phyloP scores from a whole-genome alignment of 2,113 vertebrate genomes.

The Pseudolaguvia tuberculata region DNA sequence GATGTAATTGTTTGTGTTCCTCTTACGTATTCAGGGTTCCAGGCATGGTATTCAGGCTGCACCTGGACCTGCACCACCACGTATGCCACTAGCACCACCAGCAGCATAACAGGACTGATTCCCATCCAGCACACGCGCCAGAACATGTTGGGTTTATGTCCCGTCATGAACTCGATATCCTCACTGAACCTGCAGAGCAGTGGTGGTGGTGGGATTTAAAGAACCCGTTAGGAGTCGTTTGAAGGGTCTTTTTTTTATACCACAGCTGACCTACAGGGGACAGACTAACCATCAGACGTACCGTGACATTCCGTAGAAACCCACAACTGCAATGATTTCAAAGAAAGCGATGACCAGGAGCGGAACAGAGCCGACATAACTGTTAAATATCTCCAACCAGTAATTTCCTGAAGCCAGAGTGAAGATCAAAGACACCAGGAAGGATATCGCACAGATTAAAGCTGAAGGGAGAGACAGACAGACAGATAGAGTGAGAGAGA shows the following conservation, averaged over 20 bases:
- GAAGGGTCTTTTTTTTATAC: not conserved
- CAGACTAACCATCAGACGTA: constrained; percentile 68
- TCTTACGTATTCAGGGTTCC: constrained; percentile 80
- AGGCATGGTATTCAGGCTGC: constrained; percentile 68
- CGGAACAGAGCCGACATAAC: constrained; percentile 74
- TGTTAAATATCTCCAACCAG: constrained; percentile 88
- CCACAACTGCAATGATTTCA: constrained; percentile 72
- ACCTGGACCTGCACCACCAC: constrained; percentile 62
- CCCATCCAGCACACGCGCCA: constrained; percentile 79
- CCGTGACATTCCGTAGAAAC: constrained; percentile 78
- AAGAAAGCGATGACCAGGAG: constrained; percentile 80
- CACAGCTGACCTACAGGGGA: not conserved
- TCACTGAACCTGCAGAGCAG: constrained; percentile 75
- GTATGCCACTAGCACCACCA: constrained; percentile 73
- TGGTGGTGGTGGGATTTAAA: too few relatives aligned
- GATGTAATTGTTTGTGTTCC: not conserved
- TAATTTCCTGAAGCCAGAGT: constrained; percentile 82
- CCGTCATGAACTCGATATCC: constrained; percentile 81
- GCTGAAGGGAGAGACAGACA: constrained; percentile 59
- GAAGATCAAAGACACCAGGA: constrained; percentile 75
- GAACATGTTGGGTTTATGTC: constrained; percentile 71
- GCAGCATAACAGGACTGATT: constrained; percentile 78
- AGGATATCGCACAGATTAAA: constrained; percentile 65
- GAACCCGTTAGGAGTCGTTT: not conserved
- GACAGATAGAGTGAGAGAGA: not conserved